Conservation (phyloP, 2,113 vertebrate species). For the Psilopsiagon aymara region DNA sequence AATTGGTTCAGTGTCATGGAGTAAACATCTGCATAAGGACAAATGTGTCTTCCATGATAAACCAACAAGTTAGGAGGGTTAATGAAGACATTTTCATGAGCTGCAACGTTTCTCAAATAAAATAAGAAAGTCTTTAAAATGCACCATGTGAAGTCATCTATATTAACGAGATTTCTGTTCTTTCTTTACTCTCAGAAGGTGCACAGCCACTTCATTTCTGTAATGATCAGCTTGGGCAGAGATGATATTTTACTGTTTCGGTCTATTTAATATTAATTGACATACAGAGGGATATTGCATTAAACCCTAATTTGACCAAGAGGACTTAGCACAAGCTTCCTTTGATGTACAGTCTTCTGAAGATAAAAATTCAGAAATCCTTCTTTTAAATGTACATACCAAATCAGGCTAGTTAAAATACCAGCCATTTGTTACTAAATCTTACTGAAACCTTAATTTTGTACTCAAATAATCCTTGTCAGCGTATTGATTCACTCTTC, state of each 20-base stretch:
- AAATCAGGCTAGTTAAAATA: conserved; percentile 4
- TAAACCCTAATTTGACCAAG: conserved; percentile 49
- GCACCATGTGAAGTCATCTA: not conserved
- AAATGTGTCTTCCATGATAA: not conserved
- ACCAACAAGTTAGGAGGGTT: not conserved
- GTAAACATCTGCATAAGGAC: not conserved
- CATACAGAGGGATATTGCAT: conserved; percentile 6
- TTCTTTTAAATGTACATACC: conserved; percentile 47
- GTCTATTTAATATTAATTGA: conserved; percentile 46
- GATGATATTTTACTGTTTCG: not conserved
- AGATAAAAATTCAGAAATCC: conserved; percentile 53
- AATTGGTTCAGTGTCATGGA: not conserved
- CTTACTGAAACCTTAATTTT: conserved; percentile 26
- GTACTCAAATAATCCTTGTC: conserved; percentile 16
- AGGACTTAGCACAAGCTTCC: conserved; percentile 51
- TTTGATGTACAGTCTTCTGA: conserved; percentile 40
- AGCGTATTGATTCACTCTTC: conserved; percentile 14
- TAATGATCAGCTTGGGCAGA: not conserved
- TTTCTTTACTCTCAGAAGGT: not conserved
- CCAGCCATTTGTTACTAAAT: conserved; percentile 7
- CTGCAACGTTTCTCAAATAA: not conserved
- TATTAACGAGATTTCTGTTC: not conserved
- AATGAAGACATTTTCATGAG: not conserved
- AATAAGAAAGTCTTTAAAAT: not conserved
- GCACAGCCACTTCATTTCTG: not conserved